A percentile compares a stretch with the other conserved stretches of the same genome.
phyloP scores from a whole-genome alignment of 2,113 vertebrate genomes.

The Paramisgurnus dabryanus region DNA sequence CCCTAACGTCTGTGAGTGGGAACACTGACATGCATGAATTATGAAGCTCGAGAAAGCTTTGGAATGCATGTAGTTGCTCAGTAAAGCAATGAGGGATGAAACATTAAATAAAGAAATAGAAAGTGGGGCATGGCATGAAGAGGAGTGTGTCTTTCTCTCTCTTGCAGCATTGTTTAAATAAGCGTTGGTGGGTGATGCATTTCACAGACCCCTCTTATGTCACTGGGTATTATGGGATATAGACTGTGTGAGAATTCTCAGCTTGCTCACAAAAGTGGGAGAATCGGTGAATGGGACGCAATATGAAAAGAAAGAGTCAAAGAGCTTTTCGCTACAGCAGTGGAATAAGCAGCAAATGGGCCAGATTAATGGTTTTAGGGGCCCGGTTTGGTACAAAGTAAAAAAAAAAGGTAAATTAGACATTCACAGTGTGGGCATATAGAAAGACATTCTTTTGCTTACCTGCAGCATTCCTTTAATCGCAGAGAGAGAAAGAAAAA shows the following conservation, averaged over 20 bases:
- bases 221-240: conserved; percentile 61
- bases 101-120: background rate
- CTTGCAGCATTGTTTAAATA: conserved; percentile 59
- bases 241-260: conserved; percentile 71
- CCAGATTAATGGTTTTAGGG: conserved; percentile 68
- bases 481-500: conserved; percentile 9
- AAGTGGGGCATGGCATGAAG: background rate
- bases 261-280: conserved; percentile 69
- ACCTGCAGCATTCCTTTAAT: conserved; percentile 55
- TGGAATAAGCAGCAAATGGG: conserved; percentile 62
- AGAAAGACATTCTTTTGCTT: conserved; percentile 48
- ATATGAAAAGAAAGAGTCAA: conserved; percentile 51
- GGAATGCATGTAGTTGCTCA: conserved; percentile 14
- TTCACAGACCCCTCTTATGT: conserved; percentile 68
- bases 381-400: conserved; percentile 51
- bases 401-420: conserved; percentile 55
- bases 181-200: conserved; percentile 65
- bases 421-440: conserved; percentile 35
- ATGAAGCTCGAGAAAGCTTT: conserved; percentile 23
- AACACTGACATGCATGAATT: background rate
- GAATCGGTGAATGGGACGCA: conserved; percentile 59
- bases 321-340: conserved; percentile 42
- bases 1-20: background rate
- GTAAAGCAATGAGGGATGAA: background rate
- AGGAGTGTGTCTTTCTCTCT: conserved; percentile 35